These are phyloP conservation scores for Galleria mellonella DNA, from an alignment of 1,140 invertebrate species.

Conservation along the genomic window DNA sequence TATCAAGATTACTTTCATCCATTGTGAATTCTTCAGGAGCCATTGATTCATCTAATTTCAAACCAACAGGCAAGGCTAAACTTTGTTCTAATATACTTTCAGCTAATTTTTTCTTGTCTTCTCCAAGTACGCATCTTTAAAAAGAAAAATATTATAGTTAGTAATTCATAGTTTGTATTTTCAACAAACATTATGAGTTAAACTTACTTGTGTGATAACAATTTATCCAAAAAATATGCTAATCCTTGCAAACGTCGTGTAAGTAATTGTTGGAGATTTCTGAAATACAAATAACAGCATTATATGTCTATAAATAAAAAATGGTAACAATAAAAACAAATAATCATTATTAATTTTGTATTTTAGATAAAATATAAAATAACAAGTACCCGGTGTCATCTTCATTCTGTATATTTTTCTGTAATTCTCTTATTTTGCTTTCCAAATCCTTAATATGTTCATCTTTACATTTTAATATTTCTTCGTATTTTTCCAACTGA, in stretches of 20 bases:
- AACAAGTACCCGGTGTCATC: slow-evolving; percentile 37
- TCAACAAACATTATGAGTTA: not conserved
- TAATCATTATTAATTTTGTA: too few species aligned
- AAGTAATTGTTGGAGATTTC: slow-evolving; percentile 73
- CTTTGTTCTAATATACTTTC: slow-evolving; percentile 71
- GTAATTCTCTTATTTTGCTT: slow-evolving; percentile 47
- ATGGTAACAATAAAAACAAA: too few species aligned
- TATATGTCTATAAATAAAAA: too few species aligned
- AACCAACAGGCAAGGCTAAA: slow-evolving; percentile 60
- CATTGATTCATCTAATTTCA: slow-evolving; percentile 64
- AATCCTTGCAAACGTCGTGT: slow-evolving; percentile 81
- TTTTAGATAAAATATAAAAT: not conserved
- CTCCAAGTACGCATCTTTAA: slow-evolving; percentile 65
- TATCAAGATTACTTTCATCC: slow-evolving; percentile 60
- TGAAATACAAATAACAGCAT: slow-evolving; percentile 33
- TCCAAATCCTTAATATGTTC: slow-evolving; percentile 63
- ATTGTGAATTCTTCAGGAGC: slow-evolving; percentile 58
- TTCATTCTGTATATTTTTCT: slow-evolving; percentile 36
- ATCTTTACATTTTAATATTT: slow-evolving; percentile 66
- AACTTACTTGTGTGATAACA: slow-evolving; percentile 78
- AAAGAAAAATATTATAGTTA: slow-evolving; percentile 5
- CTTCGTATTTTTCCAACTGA: slow-evolving; percentile 61
- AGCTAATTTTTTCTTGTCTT: slow-evolving; percentile 68
- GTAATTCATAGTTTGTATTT: not conserved
- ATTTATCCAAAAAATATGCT: slow-evolving; percentile 81